Conservation (phyloP, 2,888 invertebrate genomes). For the Luperina nickerlii region DNA sequence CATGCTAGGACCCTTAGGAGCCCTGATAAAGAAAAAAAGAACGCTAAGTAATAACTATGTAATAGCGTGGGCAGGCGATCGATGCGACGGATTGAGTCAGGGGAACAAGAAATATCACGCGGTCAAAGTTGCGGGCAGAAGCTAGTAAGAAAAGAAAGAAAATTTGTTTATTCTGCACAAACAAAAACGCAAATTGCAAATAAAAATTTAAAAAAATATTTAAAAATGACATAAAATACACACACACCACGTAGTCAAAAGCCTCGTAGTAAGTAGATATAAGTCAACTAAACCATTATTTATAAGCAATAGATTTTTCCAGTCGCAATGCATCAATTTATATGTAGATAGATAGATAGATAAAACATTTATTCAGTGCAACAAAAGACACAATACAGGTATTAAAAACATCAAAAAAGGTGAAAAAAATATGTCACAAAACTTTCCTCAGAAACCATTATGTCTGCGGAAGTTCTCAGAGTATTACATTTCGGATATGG, state of each 20-base stretch:
- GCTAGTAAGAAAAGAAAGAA: not conserved
- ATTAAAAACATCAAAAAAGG: no score
- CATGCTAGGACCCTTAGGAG: not conserved
- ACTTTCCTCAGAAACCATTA: slow-evolving; percentile 16
- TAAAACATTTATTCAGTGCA: no score
- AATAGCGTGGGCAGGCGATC: no score
- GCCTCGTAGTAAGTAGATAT: not conserved
- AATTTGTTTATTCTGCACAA: no score
- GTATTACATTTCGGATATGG: slow-evolving; percentile 43
- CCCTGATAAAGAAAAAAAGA: not conserved
- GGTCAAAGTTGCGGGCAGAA: not conserved
- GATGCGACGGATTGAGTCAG: no score
- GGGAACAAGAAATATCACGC: not conserved
- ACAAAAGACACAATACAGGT: no score
- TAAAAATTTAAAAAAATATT: no score
- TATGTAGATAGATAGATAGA: not conserved
- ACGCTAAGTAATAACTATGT: not conserved
- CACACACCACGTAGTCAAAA: no score
- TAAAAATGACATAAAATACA: no score
- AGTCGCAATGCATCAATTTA: slow-evolving; percentile 25
- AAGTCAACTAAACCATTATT: not conserved
- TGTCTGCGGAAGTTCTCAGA: slow-evolving; percentile 29
- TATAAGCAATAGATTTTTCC: not conserved
- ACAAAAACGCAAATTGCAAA: no score
- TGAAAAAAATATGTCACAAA: slow-evolving; percentile 2